Base-by-base conservation (phyloP, 2,888 invertebrate genomes). In the Cepaea hortensis region DNA sequence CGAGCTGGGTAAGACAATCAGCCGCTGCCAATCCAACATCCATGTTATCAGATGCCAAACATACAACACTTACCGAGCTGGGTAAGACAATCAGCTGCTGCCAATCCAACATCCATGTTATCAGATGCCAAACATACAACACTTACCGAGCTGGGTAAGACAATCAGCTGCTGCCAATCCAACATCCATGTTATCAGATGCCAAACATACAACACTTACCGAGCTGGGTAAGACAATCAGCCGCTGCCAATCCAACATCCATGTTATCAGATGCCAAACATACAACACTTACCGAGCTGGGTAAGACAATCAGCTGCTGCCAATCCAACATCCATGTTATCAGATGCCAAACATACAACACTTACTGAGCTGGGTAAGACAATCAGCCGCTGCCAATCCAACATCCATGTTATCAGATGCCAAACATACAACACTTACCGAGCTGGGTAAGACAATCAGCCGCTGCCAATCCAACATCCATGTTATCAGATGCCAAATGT, bases 21-120 rank as follows among this genome's bases (percentile, higher is more conserved):
- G 96, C 95, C 48, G 96, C 96, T 90, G 95, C 95, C 88, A 95
- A 95, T 0, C 96, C 96, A 18, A 97, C 95, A 3, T 95, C 95
- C 48, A 96, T 93, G 92, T 96, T 95, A 35, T 95, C 94, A 1
- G 55, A 55, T 55, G 11, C 7, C 55, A 55, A 11, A 55, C 55
- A 55, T 55, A 55, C 55, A 55, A 55, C 55, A 55, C 55, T 9
- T 55, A 55, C 55, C 55, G 6, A 96, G 91, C 85, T 93, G 91
- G 50, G 94, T 95, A 73, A 96, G 95, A 81, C 96, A 95, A 15
- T 95, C 93, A 85, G 96, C 95, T 48, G 96, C 96, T 90, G 95
- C 95, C 88, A 95, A 95, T 0, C 96, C 96, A 18, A 97, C 95
- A 3, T 95, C 95, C 48, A 96, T 93, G 92, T 96, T 95, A 35